Evolutionary conservation across 1,140 invertebrate species (phyloP), one percentile per base, ranked within the genome.

Genomic region (Melipona quadrifasciata): DNA sequence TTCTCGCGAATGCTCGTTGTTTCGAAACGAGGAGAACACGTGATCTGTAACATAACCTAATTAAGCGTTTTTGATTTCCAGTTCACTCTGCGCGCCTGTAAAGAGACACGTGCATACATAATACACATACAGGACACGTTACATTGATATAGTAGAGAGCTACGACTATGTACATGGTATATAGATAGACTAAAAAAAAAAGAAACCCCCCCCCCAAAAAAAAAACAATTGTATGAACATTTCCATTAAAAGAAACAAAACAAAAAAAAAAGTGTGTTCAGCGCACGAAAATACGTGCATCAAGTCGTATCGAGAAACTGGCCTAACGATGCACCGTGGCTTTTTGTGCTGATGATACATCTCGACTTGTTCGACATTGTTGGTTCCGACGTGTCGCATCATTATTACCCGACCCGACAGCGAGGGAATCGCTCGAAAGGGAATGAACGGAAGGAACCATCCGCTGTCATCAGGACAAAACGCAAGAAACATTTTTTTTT

Each of bases 321-420:
- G 17, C 67, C 51, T 78, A 55, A 83, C 12, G 31, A 57, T n/a
- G 61, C 8, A 39, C 6, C n/a, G 14, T 19, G 31, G 70, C 64
- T 84, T 89, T 47, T 89, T 87, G 85, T 89, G 80, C 88, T 89
- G 87, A 89, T 83, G 88, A 61, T 61, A 31, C 31, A 88, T 84
- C 11, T 27, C 17, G 8, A 53, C 5, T 84, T 47, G 24, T 39
- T 3, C 5, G 21, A 61, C n/a, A n/a, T 61, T 14, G 58, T 61
- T 78, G 34, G 8, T n/a, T 57, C 27, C 61, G 12, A 71, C 16
- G n/a, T n/a, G n/a, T 11, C 34, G 47, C 24, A n/a, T 61, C 58
- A 14, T n/a, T 61, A 12, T 61, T 24, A n/a, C 1, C 31, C 21
- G 8, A 31, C 4, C 10, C 34, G 24, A 68, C 67, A 10, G 24